These are phyloP conservation scores for Sebastes nivosus DNA, from an alignment of 2,797 vertebrate genomes.

Conservation along the genomic window DNA sequence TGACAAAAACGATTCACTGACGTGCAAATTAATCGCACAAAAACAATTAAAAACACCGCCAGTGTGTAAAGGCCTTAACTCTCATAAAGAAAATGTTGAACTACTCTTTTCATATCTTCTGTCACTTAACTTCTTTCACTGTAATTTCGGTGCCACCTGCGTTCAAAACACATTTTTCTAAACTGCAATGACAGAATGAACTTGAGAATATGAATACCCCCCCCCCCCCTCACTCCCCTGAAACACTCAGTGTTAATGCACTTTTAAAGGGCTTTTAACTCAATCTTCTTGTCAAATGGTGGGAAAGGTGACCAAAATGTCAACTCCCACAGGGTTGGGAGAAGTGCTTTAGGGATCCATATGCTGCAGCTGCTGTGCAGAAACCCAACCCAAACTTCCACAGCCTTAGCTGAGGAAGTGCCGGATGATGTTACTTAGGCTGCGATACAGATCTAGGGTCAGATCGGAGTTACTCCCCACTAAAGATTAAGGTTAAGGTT, in stretches of 20 bases:
- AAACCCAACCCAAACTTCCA: not conserved
- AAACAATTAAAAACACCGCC: too few relatives aligned
- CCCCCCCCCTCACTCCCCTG: not conserved
- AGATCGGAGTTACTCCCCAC: constrained; percentile 26
- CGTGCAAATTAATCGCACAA: too few relatives aligned
- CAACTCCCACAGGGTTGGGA: not conserved
- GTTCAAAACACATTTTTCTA: not conserved
- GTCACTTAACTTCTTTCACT: not conserved
- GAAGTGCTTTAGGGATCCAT: not conserved
- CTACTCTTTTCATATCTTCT: not conserved
- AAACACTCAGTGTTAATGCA: not conserved
- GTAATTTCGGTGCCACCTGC: not conserved
- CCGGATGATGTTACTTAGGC: constrained; percentile 14
- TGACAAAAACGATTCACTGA: too few relatives aligned
- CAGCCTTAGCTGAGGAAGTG: not conserved
- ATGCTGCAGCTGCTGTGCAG: not conserved
- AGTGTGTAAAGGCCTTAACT: not conserved
- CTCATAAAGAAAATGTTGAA: not conserved
- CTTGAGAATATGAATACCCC: not conserved
- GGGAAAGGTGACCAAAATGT: constrained; percentile 4
- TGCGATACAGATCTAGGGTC: constrained; percentile 55
- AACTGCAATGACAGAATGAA: not conserved
- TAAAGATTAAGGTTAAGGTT: constrained; percentile 68
- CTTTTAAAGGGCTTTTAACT: not conserved
- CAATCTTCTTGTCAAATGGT: not conserved